A percentile compares a stretch with the other conserved stretches of the same genome.
phyloP scores from a whole-genome alignment of 2,888 invertebrate genomes.

The Mimachlamys varia region DNA sequence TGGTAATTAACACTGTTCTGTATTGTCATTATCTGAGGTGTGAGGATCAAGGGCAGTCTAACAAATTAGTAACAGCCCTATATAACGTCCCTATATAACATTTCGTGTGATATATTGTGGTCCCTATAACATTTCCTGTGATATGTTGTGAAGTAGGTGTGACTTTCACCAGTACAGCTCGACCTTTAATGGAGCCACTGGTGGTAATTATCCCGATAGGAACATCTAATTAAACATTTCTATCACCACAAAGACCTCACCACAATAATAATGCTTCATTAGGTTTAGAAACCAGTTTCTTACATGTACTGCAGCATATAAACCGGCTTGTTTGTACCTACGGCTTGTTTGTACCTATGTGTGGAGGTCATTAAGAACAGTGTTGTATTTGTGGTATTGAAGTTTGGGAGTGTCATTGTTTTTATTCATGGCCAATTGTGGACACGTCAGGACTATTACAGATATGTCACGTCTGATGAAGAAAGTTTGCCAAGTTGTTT shows the following conservation, averaged over 20 bases:
- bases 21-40: not conserved
- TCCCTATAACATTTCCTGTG: not conserved
- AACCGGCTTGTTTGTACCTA: too few relatives aligned
- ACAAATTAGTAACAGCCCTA: not conserved
- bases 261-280: slow-evolving; percentile 7
- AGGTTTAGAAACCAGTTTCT: not conserved
- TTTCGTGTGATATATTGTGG: not conserved
- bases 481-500: too few relatives aligned
- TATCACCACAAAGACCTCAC: not conserved
- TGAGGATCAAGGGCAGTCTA: not conserved
- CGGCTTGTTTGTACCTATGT: too few relatives aligned
- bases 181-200: not conserved
- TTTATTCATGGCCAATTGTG: too few relatives aligned
- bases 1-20: not conserved
- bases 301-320: too few relatives aligned
- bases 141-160: not conserved
- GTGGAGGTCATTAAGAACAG: not conserved
- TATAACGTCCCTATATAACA: not conserved
- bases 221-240: not conserved
- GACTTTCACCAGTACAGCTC: not conserved
- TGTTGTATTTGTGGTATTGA: too few relatives aligned
- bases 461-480: too few relatives aligned
- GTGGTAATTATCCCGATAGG: not conserved
- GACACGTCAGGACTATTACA: too few relatives aligned
- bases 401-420: too few relatives aligned